Evolutionary conservation across 2,888 invertebrate species (phyloP).

Genomic region (Epirrita christyi): DNA sequence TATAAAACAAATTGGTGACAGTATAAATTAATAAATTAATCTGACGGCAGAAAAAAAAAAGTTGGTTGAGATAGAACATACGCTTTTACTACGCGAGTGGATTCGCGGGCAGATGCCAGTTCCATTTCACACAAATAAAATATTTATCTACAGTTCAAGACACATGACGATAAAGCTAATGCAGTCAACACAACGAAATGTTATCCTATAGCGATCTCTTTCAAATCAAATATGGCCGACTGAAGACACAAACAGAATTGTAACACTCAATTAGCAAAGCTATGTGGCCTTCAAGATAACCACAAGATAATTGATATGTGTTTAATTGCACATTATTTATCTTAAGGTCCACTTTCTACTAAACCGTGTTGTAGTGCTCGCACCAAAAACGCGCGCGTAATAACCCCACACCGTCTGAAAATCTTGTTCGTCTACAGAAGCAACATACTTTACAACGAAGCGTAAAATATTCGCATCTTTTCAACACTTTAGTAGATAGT

Average conservation of each 20-base stretch:
- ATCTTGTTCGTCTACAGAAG: too few relatives aligned
- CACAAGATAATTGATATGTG: slow-evolving; percentile 48
- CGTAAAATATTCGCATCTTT: neutral
- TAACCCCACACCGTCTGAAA: neutral
- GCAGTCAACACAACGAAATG: neutral
- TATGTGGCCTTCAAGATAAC: slow-evolving; percentile 34
- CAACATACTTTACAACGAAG: neutral
- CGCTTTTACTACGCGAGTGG: too few relatives aligned
- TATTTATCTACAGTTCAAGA: neutral
- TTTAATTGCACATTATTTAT: slow-evolving; percentile 40
- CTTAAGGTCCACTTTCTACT: slow-evolving; percentile 6
- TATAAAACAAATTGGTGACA: too few relatives aligned
- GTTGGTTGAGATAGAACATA: too few relatives aligned
- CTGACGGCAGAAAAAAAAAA: too few relatives aligned
- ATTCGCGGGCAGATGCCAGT: too few relatives aligned
- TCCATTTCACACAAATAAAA: too few relatives aligned
- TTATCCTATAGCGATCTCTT: slow-evolving; percentile 10
- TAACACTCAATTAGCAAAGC: slow-evolving; percentile 39
- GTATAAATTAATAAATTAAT: too few relatives aligned
- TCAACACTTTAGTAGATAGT: neutral
- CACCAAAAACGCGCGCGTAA: neutral
- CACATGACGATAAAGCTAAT: neutral
- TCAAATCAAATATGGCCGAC: slow-evolving; percentile 41
- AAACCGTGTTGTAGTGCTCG: too few relatives aligned
- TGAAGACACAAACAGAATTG: slow-evolving; percentile 43